Evolutionary conservation across 2,888 invertebrate species (phyloP).

Genomic region (Eueremaeus valkanovi): DNA sequence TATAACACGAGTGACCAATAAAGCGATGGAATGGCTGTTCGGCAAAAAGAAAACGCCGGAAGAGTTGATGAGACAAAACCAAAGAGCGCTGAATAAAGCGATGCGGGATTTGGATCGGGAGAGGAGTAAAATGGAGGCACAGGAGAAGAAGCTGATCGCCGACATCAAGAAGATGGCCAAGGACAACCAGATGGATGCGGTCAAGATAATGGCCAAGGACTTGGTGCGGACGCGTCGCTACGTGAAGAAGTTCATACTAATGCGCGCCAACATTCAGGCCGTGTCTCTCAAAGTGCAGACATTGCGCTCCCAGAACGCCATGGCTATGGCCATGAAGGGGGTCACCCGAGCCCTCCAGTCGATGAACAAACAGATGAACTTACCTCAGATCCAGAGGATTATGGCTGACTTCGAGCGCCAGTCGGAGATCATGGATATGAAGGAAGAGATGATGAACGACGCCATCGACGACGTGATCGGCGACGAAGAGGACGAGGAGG

Average conservation of each 20-base stretch:
- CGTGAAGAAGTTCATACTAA: conserved; percentile 96
- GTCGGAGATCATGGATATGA: conserved; percentile 99
- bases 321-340: conserved; percentile 99
- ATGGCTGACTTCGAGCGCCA: conserved; percentile 94
- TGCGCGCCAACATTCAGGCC: conserved; percentile 98
- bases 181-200: conserved; percentile 99
- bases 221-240: conserved; percentile 89
- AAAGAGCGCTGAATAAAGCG: conserved; percentile 93
- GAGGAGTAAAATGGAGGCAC: conserved; percentile 91
- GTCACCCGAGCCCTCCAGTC: conserved; percentile 97
- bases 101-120: conserved; percentile 96
- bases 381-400: conserved; percentile 98
- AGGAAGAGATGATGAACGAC: conserved; percentile 99
- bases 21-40: conserved; percentile 76
- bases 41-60: conserved; percentile 94
- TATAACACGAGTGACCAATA: no score
- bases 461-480: conserved; percentile 99
- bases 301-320: conserved; percentile 93
- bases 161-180: conserved; percentile 99
- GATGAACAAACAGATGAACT: conserved; percentile 86
- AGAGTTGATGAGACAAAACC: conserved; percentile 97
- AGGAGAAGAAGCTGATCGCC: conserved; percentile 95
- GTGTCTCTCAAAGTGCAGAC: conserved; percentile 97
- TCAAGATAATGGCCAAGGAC: conserved; percentile 99
- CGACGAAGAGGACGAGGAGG: conserved; percentile 95